These are phyloP conservation scores for Apostichopus japonicus DNA, from an alignment of 35 echinoderm and acorn worm species.

Conservation along the genomic window DNA sequence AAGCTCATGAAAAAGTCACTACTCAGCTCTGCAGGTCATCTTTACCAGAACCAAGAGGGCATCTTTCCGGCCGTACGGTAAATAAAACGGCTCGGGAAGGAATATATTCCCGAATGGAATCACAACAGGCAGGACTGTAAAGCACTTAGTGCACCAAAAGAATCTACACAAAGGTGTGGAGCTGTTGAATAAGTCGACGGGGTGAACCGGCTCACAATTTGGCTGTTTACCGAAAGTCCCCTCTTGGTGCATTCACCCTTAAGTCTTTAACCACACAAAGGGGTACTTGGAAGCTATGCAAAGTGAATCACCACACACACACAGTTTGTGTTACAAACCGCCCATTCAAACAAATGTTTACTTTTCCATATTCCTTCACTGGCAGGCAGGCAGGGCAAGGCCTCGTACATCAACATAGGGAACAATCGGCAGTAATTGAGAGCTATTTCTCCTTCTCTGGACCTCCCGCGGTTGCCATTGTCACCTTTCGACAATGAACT, in stretches of 20 bases:
- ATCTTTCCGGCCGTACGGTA: too few species aligned
- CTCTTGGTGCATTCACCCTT: slow-evolving; percentile 21
- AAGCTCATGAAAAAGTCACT: too few species aligned
- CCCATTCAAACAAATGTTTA: slow-evolving; percentile 45
- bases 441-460: not conserved
- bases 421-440: slow-evolving; percentile 22
- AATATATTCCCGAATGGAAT: not conserved
- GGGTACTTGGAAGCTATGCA: slow-evolving; percentile 1
- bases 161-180: slow-evolving; percentile 31
- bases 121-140: not conserved
- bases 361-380: slow-evolving; percentile 36
- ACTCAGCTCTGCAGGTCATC: too few species aligned
- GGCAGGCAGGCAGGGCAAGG: slow-evolving; percentile 8
- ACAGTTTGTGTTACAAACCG: slow-evolving; percentile 54
- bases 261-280: slow-evolving; percentile 52
- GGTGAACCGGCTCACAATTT: not conserved
- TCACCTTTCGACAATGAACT: slow-evolving; percentile 4
- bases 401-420: slow-evolving; percentile 3
- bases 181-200: not conserved
- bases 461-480: slow-evolving; percentile 23
- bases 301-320: slow-evolving; percentile 41
- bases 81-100: too few species aligned
- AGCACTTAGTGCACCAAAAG: slow-evolving; percentile 21
- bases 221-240: slow-evolving; percentile 28
- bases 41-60: too few species aligned